Percentiles rank a stretch among this genome's conserved stretches.
Conservation (phyloP, 2,113 vertebrate species). For the Engystomops pustulosus region DNA sequence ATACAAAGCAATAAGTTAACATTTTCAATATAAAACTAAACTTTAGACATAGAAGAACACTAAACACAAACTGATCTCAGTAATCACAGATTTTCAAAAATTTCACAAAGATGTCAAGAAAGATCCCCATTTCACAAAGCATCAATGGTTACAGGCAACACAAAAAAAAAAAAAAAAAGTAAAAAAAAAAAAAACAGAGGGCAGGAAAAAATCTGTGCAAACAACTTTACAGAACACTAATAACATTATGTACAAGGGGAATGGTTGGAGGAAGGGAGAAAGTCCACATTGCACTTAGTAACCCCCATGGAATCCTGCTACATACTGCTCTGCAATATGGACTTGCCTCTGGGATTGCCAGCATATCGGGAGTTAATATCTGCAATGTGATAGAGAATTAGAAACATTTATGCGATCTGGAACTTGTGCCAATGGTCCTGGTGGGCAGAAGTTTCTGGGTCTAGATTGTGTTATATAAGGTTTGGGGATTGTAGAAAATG, state of each 20-base stretch:
- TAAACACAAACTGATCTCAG: constrained; percentile 87
- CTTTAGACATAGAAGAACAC: constrained; percentile 89
- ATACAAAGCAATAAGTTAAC: constrained; percentile 98
- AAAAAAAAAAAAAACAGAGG: constrained; percentile 74
- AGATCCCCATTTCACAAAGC: constrained; percentile 86
- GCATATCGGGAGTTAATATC: constrained; percentile 21
- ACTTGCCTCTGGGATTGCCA: not conserved
- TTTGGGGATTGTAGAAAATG: constrained; percentile 62
- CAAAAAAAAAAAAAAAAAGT: constrained; percentile 77
- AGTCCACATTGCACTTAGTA: constrained; percentile 61
- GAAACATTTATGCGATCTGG: constrained; percentile 61
- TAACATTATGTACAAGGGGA: constrained; percentile 82
- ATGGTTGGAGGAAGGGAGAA: constrained; percentile 61
- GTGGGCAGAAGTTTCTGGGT: constrained; percentile 24
- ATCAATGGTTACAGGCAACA: constrained; percentile 83
- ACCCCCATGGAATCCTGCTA: not conserved
- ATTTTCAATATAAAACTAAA: constrained; percentile 98
- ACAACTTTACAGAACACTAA: constrained; percentile 80
- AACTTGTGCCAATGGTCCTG: constrained; percentile 50
- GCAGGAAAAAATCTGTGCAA: constrained; percentile 77
- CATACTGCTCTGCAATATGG: constrained; percentile 51
- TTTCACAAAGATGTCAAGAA: constrained; percentile 82
- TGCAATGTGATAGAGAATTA: constrained; percentile 46
- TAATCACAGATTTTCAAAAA: constrained; percentile 79
- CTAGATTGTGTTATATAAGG: constrained; percentile 56